Evolutionary conservation across 2,797 vertebrate genomes (phyloP).

Genomic region (Leptoclinus maculatus): DNA sequence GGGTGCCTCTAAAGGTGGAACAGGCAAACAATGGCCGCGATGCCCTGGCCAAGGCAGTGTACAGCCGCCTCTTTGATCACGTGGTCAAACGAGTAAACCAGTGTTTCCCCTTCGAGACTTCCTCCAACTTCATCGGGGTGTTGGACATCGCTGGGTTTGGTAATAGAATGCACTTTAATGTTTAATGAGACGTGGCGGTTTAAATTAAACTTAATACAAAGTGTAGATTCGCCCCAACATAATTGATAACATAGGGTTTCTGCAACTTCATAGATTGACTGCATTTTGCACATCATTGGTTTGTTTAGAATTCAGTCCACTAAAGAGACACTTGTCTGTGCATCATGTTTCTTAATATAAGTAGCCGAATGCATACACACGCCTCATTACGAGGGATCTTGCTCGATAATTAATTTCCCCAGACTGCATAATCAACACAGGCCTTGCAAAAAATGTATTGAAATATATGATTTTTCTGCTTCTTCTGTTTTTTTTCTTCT

Average conservation of each 20-base stretch:
- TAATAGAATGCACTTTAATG: conserved; percentile 73
- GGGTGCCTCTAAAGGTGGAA: conserved; percentile 99
- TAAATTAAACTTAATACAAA: background rate
- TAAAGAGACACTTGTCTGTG: conserved; percentile 32
- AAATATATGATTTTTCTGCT: conserved; percentile 39
- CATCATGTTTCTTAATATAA: conserved; percentile 31
- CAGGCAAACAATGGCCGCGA: conserved; percentile 98
- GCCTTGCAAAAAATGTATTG: conserved; percentile 56
- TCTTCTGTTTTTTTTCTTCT: conserved; percentile 40
- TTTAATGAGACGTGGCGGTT: background rate
- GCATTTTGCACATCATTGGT: background rate
- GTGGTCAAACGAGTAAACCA: conserved; percentile 98
- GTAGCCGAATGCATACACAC: conserved; percentile 32
- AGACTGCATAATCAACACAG: conserved; percentile 47
- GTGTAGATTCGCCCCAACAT: background rate
- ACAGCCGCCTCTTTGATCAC: conserved; percentile 97
- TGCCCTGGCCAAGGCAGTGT: conserved; percentile 96
- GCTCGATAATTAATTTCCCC: conserved; percentile 47
- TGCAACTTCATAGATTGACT: background rate
- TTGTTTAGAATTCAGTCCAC: conserved; percentile 8
- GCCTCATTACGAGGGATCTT: conserved; percentile 44
- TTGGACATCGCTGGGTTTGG: conserved; percentile 99
- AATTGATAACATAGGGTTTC: background rate
- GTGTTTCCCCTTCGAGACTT: conserved; percentile 96
- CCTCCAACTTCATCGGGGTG: conserved; percentile 96